phyloP scores from a whole-genome alignment of 2,888 invertebrate genomes.

The Gastracanthus pulcherrimus region DNA sequence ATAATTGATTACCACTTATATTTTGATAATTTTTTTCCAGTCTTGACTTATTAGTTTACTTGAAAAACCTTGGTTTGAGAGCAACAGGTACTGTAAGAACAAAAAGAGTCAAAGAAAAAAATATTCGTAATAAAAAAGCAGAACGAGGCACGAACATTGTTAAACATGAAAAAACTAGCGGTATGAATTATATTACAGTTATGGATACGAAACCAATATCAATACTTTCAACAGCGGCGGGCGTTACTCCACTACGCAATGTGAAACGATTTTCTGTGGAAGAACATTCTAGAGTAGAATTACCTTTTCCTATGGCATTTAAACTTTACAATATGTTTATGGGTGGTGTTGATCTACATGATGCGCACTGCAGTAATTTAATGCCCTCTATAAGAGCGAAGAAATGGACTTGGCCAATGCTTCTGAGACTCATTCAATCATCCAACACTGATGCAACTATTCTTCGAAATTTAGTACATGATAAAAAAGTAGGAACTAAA shows the following conservation, averaged over 20 bases:
- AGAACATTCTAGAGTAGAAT: too few relatives aligned
- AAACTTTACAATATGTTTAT: constrained; percentile 44
- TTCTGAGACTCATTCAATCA: constrained; percentile 47
- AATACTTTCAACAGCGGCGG: not conserved
- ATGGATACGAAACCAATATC: too few relatives aligned
- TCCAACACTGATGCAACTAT: constrained; percentile 48
- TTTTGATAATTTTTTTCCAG: constrained; percentile 37
- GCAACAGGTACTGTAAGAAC: constrained; percentile 10
- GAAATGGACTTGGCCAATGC: constrained; percentile 55
- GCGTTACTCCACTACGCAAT: too few relatives aligned
- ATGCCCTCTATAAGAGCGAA: constrained; percentile 45
- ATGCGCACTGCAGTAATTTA: constrained; percentile 48
- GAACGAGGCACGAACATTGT: too few relatives aligned
- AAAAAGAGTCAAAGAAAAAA: not conserved
- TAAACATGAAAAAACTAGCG: too few relatives aligned
- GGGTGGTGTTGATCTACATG: constrained; percentile 47
- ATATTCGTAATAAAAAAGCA: too few relatives aligned
- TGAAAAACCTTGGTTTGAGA: constrained; percentile 4
- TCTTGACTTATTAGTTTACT: constrained; percentile 28
- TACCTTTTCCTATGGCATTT: not conserved
- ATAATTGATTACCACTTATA: constrained; percentile 11
- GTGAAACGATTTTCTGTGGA: too few relatives aligned
- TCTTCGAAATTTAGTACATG: constrained; percentile 36
- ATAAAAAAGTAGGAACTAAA: constrained; percentile 6
- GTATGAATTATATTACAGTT: too few relatives aligned